These are phyloP conservation scores for Gymnoscopelus microlampas DNA, from an alignment of 2,797 vertebrate genomes.

Conservation along the genomic window DNA sequence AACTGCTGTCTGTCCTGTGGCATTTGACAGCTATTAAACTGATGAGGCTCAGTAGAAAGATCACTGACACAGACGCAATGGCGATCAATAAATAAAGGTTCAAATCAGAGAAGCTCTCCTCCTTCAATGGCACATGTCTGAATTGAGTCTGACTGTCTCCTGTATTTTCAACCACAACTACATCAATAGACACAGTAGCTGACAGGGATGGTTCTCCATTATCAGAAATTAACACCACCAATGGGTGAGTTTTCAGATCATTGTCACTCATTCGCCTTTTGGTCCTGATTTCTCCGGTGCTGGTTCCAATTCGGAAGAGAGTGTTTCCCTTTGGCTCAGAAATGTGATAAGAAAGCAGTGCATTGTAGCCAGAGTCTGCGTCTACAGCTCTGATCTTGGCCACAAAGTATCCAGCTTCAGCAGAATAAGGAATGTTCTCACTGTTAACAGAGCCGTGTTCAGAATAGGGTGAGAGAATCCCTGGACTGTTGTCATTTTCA, in stretches of 20 bases:
- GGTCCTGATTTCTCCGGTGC: constrained; percentile 56
- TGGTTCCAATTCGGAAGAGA: constrained; percentile 55
- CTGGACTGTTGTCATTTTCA: constrained; percentile 9
- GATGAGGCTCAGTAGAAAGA: no score
- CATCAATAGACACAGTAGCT: constrained; percentile 62
- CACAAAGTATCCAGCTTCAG: constrained; percentile 53
- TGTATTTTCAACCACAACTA: constrained; percentile 29
- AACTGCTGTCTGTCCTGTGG: no score
- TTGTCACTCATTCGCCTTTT: constrained; percentile 54
- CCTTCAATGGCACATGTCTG: constrained; percentile 25
- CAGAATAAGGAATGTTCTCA: constrained; percentile 77
- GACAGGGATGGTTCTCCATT: constrained; percentile 58
- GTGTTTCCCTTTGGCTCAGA: constrained; percentile 44
- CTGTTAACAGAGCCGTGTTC: constrained; percentile 80
- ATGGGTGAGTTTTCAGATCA: constrained; percentile 48
- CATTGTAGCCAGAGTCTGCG: constrained; percentile 48
- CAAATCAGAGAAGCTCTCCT: constrained; percentile 46
- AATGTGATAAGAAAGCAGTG: constrained; percentile 68
- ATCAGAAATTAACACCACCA: constrained; percentile 63
- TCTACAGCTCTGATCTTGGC: constrained; percentile 53
- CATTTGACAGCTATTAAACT: no score
- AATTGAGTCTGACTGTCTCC: constrained; percentile 25
- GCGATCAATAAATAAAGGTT: constrained; percentile 57
- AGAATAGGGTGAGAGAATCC: constrained; percentile 60
- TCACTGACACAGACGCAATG: constrained; percentile 31